These are phyloP conservation scores for Oscheius sp. DNA, from an alignment of 2,888 invertebrate genomes.

Conservation along the genomic window DNA sequence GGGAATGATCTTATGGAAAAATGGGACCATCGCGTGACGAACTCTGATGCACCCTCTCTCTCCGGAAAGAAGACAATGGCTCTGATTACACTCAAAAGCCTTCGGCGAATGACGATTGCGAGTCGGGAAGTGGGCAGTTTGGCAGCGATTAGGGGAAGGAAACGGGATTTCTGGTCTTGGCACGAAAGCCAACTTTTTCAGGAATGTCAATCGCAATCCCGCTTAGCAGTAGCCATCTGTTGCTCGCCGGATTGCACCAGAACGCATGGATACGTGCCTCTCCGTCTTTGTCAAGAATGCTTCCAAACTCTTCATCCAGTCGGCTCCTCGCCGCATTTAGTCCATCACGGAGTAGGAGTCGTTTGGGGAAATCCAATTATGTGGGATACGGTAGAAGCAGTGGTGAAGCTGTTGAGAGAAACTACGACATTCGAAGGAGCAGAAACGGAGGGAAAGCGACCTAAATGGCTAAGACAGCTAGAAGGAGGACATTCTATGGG, in stretches of 20 bases:
- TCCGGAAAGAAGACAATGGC: slow-evolving; percentile 2
- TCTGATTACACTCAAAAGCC: background rate
- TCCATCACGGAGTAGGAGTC: slow-evolving; percentile 49
- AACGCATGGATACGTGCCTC: slow-evolving; percentile 93
- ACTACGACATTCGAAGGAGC: slow-evolving; percentile 74
- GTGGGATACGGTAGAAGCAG: slow-evolving; percentile 65
- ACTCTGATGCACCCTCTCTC: too few species aligned
- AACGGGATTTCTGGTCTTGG: too few species aligned
- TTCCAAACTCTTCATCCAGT: slow-evolving; percentile 45
- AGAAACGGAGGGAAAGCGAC: slow-evolving; percentile 66
- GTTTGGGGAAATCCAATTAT: slow-evolving; percentile 60
- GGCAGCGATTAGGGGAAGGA: background rate
- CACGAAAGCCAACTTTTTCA: slow-evolving; percentile 71
- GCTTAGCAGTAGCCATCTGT: slow-evolving; percentile 91
- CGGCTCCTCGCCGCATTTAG: slow-evolving; percentile 20
- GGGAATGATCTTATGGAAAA: background rate
- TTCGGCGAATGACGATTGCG: too few species aligned
- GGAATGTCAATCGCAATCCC: slow-evolving; percentile 90
- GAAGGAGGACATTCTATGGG: slow-evolving; percentile 66
- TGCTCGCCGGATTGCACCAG: slow-evolving; percentile 96
- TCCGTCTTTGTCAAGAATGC: slow-evolving; percentile 76
- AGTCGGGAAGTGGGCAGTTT: too few species aligned
- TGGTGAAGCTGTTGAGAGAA: slow-evolving; percentile 82
- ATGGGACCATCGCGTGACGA: too few species aligned
- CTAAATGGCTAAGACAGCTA: slow-evolving; percentile 70